These are phyloP conservation scores for Eueremaeus valkanovi DNA, from an alignment of 2,888 invertebrate species.

Conservation along the genomic window DNA sequence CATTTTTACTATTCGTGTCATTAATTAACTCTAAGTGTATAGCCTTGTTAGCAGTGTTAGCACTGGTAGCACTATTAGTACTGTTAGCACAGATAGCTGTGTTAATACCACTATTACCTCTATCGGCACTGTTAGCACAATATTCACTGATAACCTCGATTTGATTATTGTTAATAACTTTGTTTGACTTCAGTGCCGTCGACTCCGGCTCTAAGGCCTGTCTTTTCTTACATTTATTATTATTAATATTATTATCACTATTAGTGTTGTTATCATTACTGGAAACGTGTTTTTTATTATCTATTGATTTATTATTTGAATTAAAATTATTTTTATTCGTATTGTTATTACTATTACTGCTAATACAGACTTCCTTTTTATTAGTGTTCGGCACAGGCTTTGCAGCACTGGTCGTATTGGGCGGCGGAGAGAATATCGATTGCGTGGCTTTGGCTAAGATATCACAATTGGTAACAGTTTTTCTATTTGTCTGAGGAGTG, in stretches of 20 bases:
- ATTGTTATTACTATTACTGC: neutral
- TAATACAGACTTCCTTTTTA: neutral
- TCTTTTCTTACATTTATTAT: conserved; percentile 15
- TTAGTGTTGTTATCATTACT: conserved; percentile 8
- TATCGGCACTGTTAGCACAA: conserved; percentile 21
- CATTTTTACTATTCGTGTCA: conserved; percentile 25
- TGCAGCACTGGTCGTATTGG: neutral
- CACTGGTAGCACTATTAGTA: neutral
- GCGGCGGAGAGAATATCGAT: conserved; percentile 51
- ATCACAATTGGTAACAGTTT: conserved; percentile 44
- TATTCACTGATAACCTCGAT: conserved; percentile 15
- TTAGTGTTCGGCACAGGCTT: neutral
- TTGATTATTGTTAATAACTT: neutral
- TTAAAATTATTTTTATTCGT: too few relatives aligned
- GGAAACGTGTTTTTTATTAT: too few relatives aligned
- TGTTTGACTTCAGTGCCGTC: neutral
- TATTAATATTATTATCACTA: neutral
- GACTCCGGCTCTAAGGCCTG: neutral
- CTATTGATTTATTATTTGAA: too few relatives aligned
- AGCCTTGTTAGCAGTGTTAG: conserved; percentile 6
- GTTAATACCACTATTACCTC: neutral
- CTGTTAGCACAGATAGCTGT: neutral
- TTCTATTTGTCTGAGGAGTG: neutral
- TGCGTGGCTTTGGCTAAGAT: conserved; percentile 54
- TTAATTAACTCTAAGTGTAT: conserved; percentile 17